Conservation (phyloP, 2,888 invertebrate species). For the Limnephilus rhombicus region DNA sequence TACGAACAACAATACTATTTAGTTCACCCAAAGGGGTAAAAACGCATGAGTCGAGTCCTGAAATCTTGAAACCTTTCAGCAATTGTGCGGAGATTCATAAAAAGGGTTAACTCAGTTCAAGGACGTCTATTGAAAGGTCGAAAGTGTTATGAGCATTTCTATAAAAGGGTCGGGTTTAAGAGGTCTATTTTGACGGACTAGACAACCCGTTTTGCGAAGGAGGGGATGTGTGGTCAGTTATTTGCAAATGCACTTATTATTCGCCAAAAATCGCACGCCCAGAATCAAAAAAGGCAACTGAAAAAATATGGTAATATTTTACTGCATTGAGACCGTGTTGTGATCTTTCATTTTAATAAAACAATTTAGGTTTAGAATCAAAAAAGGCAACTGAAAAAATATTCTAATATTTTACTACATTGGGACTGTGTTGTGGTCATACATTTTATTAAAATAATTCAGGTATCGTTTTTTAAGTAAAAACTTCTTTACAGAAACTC, state of each 20-base stretch:
- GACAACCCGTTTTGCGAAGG: constrained; percentile 40
- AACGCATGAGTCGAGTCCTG: constrained; percentile 21
- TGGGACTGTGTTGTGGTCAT: not conserved
- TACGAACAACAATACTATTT: constrained; percentile 40
- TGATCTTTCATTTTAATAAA: not conserved
- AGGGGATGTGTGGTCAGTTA: constrained; percentile 50
- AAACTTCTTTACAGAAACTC: no score
- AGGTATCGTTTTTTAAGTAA: no score
- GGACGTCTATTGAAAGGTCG: not conserved
- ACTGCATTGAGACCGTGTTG: not conserved
- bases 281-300: constrained; percentile 16
- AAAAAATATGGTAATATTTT: not conserved
- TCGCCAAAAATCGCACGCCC: constrained; percentile 33
- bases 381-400: constrained; percentile 7
- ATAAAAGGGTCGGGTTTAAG: not conserved
- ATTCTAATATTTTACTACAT: not conserved
- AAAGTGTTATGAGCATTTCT: not conserved
- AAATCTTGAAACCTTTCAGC: not conserved
- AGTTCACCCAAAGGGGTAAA: constrained; percentile 54
- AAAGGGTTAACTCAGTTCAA: not conserved
- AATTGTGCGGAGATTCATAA: not conserved
- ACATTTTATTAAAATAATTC: no score
- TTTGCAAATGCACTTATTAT: constrained; percentile 50
- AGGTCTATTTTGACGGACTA: not conserved
- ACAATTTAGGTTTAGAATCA: not conserved